These are phyloP conservation scores for Psephotus haematonotus DNA, from an alignment of 2,113 vertebrate genomes.

Conservation along the genomic window DNA sequence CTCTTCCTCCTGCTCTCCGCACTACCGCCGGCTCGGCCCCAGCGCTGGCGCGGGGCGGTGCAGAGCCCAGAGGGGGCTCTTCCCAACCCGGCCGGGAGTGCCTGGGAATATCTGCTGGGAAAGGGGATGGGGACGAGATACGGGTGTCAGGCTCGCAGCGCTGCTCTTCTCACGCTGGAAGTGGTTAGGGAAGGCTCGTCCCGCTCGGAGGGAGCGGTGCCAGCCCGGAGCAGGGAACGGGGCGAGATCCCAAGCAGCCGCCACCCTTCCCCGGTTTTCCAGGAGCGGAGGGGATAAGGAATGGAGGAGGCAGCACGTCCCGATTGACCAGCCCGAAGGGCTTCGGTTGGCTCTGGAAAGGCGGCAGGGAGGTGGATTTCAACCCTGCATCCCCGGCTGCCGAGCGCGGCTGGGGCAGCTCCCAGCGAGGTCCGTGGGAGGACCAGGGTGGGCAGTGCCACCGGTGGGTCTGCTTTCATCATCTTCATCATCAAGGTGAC, in stretches of 20 bases:
- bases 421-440: accelerated
- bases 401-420: not conserved
- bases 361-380: not conserved
- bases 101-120: not conserved
- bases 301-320: no score
- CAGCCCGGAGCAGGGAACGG: not conserved
- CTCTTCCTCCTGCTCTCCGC: not conserved
- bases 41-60: not conserved
- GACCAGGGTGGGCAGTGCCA: not conserved
- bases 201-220: not conserved
- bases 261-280: not conserved
- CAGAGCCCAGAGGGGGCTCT: not conserved
- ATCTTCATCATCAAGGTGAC: not conserved
- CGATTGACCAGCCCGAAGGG: not conserved
- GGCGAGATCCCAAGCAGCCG: not conserved
- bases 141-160: not conserved
- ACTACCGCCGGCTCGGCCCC: not conserved
- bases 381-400: accelerated
- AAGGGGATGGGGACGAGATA: not conserved
- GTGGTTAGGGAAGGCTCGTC: not conserved
- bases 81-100: not conserved
- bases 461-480: accelerated
- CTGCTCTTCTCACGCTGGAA: not conserved
- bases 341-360: not conserved
- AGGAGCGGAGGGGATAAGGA: not conserved